A percentile compares a stretch with the other conserved stretches of the same genome.
phyloP scores from a whole-genome alignment of 2,888 invertebrate genomes.

The Chloroclystis v-ata region DNA sequence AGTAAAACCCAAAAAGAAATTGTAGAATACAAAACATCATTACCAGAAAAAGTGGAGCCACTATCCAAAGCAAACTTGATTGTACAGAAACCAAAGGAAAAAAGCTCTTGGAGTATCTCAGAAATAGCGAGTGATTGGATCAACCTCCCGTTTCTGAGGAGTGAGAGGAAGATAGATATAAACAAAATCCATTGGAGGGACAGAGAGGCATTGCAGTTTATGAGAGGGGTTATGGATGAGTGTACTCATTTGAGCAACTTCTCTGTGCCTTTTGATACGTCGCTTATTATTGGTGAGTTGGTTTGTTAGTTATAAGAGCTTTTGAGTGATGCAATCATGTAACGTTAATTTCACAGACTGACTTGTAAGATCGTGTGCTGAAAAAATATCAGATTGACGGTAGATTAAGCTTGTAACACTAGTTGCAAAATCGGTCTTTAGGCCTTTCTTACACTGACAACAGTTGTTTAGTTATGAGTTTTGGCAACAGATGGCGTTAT shows the following conservation, averaged over 20 bases:
- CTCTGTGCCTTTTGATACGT: constrained; percentile 90
- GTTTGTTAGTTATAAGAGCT: no score
- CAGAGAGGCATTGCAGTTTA: constrained; percentile 92
- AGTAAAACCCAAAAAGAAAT: not conserved
- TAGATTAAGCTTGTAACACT: no score
- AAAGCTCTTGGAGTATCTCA: constrained; percentile 58
- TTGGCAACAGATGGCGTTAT: no score
- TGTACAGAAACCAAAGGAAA: constrained; percentile 32
- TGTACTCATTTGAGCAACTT: constrained; percentile 98
- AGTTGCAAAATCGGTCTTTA: no score
- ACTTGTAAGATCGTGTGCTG: no score
- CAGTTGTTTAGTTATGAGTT: no score
- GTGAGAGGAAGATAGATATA: constrained; percentile 73
- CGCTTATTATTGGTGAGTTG: constrained; percentile 84
- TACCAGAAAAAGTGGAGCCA: constrained; percentile 8
- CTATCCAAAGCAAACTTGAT: constrained; percentile 11
- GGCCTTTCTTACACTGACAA: no score
- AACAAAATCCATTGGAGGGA: constrained; percentile 83
- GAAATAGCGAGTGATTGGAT: constrained; percentile 62
- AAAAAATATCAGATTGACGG: no score
- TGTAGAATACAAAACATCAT: constrained; percentile 1
- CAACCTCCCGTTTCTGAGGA: constrained; percentile 57
- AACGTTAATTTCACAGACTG: no score
- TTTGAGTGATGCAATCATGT: no score
- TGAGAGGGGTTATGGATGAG: constrained; percentile 99